Evolutionary conservation across 2,113 vertebrate species (phyloP).

Genomic region (Clarias batrachus): DNA sequence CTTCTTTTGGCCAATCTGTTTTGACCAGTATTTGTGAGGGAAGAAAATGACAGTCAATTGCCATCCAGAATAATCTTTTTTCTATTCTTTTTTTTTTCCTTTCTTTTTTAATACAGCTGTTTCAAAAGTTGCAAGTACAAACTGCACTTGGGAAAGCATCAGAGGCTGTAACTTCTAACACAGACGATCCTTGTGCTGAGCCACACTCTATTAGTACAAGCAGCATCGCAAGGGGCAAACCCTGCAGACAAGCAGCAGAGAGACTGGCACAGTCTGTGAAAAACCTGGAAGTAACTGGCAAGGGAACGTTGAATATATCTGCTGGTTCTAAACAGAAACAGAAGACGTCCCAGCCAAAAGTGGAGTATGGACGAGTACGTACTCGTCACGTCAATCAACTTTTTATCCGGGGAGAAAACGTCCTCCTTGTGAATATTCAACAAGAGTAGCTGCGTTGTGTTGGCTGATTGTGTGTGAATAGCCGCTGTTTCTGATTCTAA

Average conservation of each 20-base stretch:
- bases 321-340: conserved; percentile 54
- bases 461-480: background rate
- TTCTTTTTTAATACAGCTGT: conserved; percentile 73
- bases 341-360: conserved; percentile 61
- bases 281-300: background rate
- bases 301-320: conserved; percentile 6
- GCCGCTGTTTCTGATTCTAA: background rate
- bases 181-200: background rate
- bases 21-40: background rate
- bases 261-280: background rate
- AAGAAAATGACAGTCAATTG: background rate
- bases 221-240: background rate
- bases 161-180: background rate
- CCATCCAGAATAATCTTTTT: no score
- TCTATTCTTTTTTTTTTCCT: no score
- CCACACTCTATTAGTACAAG: background rate
- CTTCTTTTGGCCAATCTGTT: background rate
- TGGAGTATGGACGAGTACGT: conserved; percentile 86
- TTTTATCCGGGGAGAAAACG: conserved; percentile 92
- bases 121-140: conserved; percentile 79
- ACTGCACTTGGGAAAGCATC: conserved; percentile 1
- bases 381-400: conserved; percentile 93
- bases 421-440: conserved; percentile 87
- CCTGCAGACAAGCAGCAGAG: conserved; percentile 12
- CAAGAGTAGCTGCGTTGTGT: conserved; percentile 51